These are phyloP conservation scores for Tychaedon coryphoeus DNA, from an alignment of 2,113 vertebrate species.

Conservation along the genomic window DNA sequence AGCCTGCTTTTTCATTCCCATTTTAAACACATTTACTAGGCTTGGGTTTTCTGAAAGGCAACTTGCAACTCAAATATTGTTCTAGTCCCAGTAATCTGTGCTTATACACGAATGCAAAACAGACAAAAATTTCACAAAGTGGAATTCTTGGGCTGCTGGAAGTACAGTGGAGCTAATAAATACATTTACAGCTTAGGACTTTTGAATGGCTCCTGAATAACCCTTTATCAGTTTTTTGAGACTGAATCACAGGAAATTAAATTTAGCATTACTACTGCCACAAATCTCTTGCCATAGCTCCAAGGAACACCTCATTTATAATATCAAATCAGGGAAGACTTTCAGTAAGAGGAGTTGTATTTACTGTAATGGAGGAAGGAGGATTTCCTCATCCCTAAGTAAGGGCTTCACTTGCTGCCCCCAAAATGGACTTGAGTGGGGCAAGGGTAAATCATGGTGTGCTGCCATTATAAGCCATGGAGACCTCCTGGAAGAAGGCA, in stretches of 20 bases:
- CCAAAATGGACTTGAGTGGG: neutral
- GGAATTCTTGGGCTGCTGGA: neutral
- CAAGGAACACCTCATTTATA: neutral
- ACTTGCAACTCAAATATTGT: neutral
- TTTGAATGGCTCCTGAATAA: neutral
- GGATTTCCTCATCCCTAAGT: neutral
- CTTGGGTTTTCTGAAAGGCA: neutral
- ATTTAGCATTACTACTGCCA: neutral
- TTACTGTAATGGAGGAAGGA: neutral
- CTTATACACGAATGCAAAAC: neutral
- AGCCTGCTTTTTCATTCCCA: neutral
- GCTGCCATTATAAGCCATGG: neutral
- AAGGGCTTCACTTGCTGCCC: neutral
- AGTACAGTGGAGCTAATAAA: neutral
- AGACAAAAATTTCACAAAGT: neutral
- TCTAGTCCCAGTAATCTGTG: neutral
- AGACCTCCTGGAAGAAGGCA: neutral
- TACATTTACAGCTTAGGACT: neutral
- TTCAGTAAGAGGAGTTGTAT: neutral
- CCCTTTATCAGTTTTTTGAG: neutral
- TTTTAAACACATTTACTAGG: neutral
- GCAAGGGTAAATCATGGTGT: neutral
- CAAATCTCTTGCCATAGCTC: neutral
- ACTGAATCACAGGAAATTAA: neutral
- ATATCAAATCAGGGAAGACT: neutral